Conservation (phyloP, 1,140 invertebrate genomes). For the Chymomyza costata region DNA sequence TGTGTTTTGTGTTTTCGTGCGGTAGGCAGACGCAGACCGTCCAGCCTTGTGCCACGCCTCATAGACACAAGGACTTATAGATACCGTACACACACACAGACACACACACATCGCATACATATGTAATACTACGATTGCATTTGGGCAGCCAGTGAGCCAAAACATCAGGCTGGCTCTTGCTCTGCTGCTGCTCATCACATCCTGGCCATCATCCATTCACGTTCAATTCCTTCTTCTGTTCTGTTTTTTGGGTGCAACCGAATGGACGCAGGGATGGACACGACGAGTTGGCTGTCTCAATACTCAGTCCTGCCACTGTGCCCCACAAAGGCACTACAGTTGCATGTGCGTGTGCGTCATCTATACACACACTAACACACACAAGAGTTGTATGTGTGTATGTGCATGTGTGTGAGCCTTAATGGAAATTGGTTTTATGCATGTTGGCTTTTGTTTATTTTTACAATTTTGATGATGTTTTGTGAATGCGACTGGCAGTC, state of each 20-base stretch:
- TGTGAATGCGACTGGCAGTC: conserved; percentile 65
- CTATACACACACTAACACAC: too few relatives aligned
- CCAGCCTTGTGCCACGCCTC: not conserved
- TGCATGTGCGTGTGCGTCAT: conserved; percentile 43
- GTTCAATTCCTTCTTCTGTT: conserved; percentile 34
- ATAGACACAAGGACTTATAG: not conserved
- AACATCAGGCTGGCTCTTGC: not conserved
- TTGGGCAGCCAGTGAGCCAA: too few relatives aligned
- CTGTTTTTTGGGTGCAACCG: conserved; percentile 33
- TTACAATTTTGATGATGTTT: conserved; percentile 74
- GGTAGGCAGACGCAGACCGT: conserved; percentile 22
- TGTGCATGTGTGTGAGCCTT: conserved; percentile 36
- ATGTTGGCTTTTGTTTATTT: conserved; percentile 73
- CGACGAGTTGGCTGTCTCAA: not conserved
- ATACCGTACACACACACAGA: not conserved
- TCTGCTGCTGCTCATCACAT: conserved; percentile 39
- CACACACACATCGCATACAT: conserved; percentile 1
- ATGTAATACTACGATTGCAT: not conserved
- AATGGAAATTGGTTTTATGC: conserved; percentile 73
- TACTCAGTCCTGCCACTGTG: too few relatives aligned
- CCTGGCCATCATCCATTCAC: conserved; percentile 17
- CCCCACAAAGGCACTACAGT: too few relatives aligned
- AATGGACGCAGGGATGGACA: conserved; percentile 20
- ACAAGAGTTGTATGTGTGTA: conserved; percentile 10
- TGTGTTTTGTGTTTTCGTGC: conserved; percentile 32